Base-by-base conservation (phyloP, 53 echinoderm and acorn worm species). In the Holothuria leucospilota region DNA sequence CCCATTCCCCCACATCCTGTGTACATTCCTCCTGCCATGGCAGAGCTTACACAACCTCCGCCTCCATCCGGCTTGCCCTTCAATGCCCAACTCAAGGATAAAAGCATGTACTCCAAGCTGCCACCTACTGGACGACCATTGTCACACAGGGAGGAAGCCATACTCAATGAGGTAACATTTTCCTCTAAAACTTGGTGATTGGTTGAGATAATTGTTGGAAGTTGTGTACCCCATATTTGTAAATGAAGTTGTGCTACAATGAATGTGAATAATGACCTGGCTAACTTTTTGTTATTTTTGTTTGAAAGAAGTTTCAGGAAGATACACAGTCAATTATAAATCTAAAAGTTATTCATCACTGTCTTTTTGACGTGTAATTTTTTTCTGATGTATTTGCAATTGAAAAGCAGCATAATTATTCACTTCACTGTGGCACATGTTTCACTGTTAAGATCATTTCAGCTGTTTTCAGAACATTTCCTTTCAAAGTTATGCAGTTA, bases 31-130 rank as follows among this genome's bases (percentile, higher is more conserved):
- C 89, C 94, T n/a, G 95, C 95, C 75, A 99, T 99, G 99, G 69
- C 92, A 58, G 95, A 99, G 39, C 88, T 99, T 6, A 94, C 99
- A 26, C 88, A 93, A 71, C 98, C 99, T 23, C 99, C 99, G 12
- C 99, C 99, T 25, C 99, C 94, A 10, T 99, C 99, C 8, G 99
- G 99, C n/a, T 88, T 99, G 20, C 99, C 99, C 62, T 99, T 99
- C 91, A 99, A 99, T 59, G 95, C 95, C n/a, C 99, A 99, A 63
- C 87, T 85, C 34, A 90, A 89, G 86, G 94, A 94, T 84, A 94
- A 91, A 80, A 89, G 87, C 61, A 78, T 68, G 23, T 68, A 78
- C 38, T 80, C 82, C 13, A 77, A 84, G 62, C 81, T 87, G 34
- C 87, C 90, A 21, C 93, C 85, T n/a, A 78, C 85, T n/a, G 94